These are phyloP conservation scores for Rotaria magnacalcarata DNA, from an alignment of 2,888 invertebrate species.

Conservation along the genomic window DNA sequence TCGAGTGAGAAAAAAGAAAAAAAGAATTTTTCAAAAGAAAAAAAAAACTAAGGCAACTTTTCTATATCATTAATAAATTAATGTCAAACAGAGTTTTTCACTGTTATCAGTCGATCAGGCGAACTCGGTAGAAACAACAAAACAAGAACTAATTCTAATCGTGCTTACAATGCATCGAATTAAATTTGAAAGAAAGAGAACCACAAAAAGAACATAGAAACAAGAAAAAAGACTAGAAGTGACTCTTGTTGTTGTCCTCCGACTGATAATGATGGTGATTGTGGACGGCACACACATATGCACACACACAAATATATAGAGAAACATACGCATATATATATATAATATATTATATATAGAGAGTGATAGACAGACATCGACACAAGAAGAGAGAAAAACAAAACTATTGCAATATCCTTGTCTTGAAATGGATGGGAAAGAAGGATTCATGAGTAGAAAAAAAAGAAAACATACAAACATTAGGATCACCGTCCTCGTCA, in stretches of 20 bases:
- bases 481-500: slow-evolving; percentile 29
- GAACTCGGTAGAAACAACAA: slow-evolving; percentile 25
- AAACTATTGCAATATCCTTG: slow-evolving; percentile 29
- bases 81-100: slow-evolving; percentile 25
- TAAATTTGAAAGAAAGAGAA: not conserved
- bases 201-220: not conserved
- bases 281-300: not conserved
- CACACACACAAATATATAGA: not conserved
- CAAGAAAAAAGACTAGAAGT: slow-evolving; percentile 17
- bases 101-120: slow-evolving; percentile 31
- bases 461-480: not conserved
- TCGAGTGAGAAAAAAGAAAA: slow-evolving; percentile 25
- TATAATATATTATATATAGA: not conserved
- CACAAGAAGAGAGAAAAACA: not conserved
- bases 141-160: slow-evolving; percentile 26
- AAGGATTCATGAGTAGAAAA: slow-evolving; percentile 3
- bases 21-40: not conserved
- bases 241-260: slow-evolving; percentile 31
- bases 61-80: slow-evolving; percentile 29
- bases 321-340: not conserved
- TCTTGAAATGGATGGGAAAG: not conserved
- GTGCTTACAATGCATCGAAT: slow-evolving; percentile 16
- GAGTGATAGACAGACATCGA: too few relatives aligned
- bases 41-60: not conserved
- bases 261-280: slow-evolving; percentile 29